Conservation (phyloP, 2,888 invertebrate genomes). For the Clunio marinus region DNA sequence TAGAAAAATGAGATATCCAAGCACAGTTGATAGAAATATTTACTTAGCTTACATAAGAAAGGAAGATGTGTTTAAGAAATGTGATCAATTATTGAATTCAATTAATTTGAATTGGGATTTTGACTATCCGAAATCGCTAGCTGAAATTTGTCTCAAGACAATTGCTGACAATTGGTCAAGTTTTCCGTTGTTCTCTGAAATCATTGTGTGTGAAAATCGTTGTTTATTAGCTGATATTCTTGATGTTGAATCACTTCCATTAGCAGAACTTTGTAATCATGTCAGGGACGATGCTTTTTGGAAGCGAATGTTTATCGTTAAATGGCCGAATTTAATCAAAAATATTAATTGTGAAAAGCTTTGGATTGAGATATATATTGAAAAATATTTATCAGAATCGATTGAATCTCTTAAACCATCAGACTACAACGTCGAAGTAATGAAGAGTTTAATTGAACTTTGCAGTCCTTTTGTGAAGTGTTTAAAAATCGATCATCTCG, state of each 20-base stretch:
- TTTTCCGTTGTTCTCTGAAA: slow-evolving; percentile 47
- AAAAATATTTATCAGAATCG: slow-evolving; percentile 51
- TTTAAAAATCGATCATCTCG: slow-evolving; percentile 48
- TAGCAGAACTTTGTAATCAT: slow-evolving; percentile 47
- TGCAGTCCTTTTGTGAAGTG: slow-evolving; percentile 49
- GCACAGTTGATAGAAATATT: slow-evolving; percentile 48
- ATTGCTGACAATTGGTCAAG: slow-evolving; percentile 49
- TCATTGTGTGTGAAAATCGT: slow-evolving; percentile 47
- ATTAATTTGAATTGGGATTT: slow-evolving; percentile 43
- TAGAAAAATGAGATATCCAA: slow-evolving; percentile 44
- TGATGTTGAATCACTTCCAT: slow-evolving; percentile 46
- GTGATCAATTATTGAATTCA: slow-evolving; percentile 40
- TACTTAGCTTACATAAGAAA: slow-evolving; percentile 47
- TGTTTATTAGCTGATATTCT: slow-evolving; percentile 49
- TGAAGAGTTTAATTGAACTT: slow-evolving; percentile 47
- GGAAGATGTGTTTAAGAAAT: slow-evolving; percentile 14
- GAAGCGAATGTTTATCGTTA: slow-evolving; percentile 47
- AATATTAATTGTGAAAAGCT: slow-evolving; percentile 40
- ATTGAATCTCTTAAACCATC: slow-evolving; percentile 48
- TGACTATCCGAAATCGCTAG: slow-evolving; percentile 46
- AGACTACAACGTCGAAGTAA: slow-evolving; percentile 49
- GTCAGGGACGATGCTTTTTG: slow-evolving; percentile 50
- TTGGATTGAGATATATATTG: slow-evolving; percentile 52
- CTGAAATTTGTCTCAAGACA: slow-evolving; percentile 47
- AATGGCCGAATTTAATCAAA: slow-evolving; percentile 45